Percentiles rank a stretch among this genome's conserved stretches.
Conservation (phyloP, 2,113 vertebrate genomes). For the Scalopus aquaticus region DNA sequence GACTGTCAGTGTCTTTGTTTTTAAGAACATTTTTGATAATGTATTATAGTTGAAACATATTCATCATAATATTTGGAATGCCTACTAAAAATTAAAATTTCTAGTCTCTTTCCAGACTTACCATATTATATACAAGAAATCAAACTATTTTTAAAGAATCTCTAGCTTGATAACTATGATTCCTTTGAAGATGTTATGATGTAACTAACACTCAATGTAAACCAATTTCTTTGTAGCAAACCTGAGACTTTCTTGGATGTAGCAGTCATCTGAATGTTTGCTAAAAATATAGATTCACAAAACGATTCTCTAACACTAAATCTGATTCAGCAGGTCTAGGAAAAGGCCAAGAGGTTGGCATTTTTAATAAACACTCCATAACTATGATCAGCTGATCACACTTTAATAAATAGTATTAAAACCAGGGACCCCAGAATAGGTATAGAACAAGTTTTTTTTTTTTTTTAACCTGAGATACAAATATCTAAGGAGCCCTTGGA, state of each 20-base stretch:
- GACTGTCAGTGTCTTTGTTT: not conserved
- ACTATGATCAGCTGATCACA: not conserved
- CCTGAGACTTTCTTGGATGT: not conserved
- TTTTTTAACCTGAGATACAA: not conserved
- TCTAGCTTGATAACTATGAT: not conserved
- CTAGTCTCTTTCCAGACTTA: not conserved
- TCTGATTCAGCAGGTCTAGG: not conserved
- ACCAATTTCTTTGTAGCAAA: not conserved
- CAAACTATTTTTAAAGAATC: not conserved
- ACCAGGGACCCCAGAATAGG: not conserved
- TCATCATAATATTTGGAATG: constrained; percentile 6
- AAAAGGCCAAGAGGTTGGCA: not conserved
- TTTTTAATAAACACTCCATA: not conserved
- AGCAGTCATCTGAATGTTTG: not conserved
- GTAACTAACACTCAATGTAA: not conserved
- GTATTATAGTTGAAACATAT: not conserved
- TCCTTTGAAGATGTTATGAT: not conserved
- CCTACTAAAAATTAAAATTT: constrained; percentile 7
- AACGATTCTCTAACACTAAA: not conserved
- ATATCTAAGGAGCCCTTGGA: not conserved
- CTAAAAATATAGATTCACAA: not conserved
- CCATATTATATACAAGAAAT: not conserved
- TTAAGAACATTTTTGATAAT: not conserved
- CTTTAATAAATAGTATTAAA: not conserved
- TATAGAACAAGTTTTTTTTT: not conserved